Percentiles rank a stretch among this genome's conserved stretches.
Evolutionary conservation across 2,113 vertebrate species (phyloP).

Genomic region (Taurulus bubalis): DNA sequence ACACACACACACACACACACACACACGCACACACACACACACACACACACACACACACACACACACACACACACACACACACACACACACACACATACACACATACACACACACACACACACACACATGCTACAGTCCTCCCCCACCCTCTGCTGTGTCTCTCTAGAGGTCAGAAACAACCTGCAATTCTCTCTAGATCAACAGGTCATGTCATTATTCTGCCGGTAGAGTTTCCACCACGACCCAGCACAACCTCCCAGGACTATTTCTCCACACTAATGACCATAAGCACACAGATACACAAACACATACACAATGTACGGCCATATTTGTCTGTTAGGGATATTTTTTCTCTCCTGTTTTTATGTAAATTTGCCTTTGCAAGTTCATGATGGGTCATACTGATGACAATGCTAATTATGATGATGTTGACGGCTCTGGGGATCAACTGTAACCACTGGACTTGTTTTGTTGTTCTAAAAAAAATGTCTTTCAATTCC

Average conservation of each 20-base stretch:
- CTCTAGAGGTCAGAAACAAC: constrained; percentile 60
- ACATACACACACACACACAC: not conserved
- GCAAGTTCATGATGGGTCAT: constrained; percentile 23
- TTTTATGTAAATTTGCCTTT: constrained; percentile 22
- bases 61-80: not conserved
- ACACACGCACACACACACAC: not conserved
- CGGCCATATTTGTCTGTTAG: not conserved
- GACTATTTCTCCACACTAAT: constrained; percentile 67
- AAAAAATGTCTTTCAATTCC: not conserved
- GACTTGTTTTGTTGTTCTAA: not conserved
- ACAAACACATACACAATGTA: constrained; percentile 10
- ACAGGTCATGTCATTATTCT: constrained; percentile 73
- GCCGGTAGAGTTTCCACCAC: constrained; percentile 59
- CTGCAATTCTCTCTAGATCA: constrained; percentile 62
- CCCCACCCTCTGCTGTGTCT: constrained; percentile 26
- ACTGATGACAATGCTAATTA: constrained; percentile 24
- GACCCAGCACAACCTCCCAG: constrained; percentile 50
- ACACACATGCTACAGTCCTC: not conserved
- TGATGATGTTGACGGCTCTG: not conserved
- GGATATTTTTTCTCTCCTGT: not conserved
- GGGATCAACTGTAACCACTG: not conserved
- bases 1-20: not conserved
- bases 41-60: not conserved
- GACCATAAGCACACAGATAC: constrained; percentile 18
- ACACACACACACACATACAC: not conserved